phyloP scores from a whole-genome alignment of 1,140 invertebrate species.

The Saccostrea cuccullata region DNA sequence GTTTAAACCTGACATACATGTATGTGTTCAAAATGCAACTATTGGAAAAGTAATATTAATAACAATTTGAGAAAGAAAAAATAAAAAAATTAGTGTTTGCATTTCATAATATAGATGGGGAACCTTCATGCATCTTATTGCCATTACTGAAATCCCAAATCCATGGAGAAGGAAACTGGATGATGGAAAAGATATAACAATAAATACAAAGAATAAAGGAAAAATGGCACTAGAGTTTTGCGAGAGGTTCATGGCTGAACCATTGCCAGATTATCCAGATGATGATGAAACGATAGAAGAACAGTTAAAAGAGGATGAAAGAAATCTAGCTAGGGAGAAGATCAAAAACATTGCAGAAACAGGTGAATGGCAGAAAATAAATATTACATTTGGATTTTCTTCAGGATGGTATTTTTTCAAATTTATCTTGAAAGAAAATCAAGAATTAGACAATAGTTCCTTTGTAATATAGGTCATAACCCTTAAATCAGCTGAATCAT shows the following conservation, averaged over 20 bases:
- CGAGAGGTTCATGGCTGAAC: constrained; percentile 48
- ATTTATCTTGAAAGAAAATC: no score
- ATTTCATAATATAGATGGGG: constrained; percentile 83
- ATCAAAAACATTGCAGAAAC: constrained; percentile 22
- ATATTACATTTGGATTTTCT: no score
- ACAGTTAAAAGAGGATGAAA: neutral
- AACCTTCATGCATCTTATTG: constrained; percentile 97
- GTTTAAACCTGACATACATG: no score
- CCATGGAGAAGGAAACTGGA: constrained; percentile 49
- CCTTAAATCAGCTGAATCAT: no score
- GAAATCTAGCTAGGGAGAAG: neutral
- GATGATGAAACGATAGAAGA: constrained; percentile 45
- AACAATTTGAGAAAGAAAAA: no score
- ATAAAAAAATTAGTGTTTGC: neutral
- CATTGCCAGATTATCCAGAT: constrained; percentile 57
- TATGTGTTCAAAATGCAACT: no score
- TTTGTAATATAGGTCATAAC: no score
- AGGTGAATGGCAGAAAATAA: neutral
- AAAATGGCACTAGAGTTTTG: constrained; percentile 50
- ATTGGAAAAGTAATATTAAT: no score
- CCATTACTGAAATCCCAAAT: constrained; percentile 87
- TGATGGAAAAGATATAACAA: neutral
- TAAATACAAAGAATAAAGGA: constrained; percentile 27
- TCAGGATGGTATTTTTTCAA: no score
- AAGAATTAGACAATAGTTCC: no score